These are phyloP conservation scores for Drosophila mauritiana DNA, from an alignment of 1,140 invertebrate genomes.

Conservation along the genomic window DNA sequence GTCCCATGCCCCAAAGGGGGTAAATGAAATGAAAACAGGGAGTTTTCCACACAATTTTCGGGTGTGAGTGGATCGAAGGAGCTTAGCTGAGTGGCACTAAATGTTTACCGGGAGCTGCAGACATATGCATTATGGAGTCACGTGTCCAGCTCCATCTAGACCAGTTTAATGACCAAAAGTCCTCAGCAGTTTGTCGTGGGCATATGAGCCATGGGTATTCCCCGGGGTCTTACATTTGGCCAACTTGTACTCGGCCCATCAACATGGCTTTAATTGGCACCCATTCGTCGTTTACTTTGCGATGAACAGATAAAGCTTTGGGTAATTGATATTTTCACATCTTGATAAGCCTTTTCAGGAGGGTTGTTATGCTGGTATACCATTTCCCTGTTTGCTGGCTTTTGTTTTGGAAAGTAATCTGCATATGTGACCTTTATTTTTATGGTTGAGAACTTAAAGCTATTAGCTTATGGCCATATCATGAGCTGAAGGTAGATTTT, in stretches of 20 bases:
- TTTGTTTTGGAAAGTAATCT: background rate
- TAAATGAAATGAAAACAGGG: slow-evolving; percentile 8
- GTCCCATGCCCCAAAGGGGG: slow-evolving; percentile 17
- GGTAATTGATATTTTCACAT: slow-evolving; percentile 53
- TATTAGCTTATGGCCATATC: too few species aligned
- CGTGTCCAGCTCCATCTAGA: slow-evolving; percentile 52
- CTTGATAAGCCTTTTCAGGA: slow-evolving; percentile 30
- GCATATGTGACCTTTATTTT: background rate
- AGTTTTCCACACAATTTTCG: background rate
- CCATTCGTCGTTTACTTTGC: slow-evolving; percentile 45
- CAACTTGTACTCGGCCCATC: slow-evolving; percentile 22
- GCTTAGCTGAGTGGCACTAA: slow-evolving; percentile 36
- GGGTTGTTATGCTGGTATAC: slow-evolving; percentile 21
- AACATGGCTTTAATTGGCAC: slow-evolving; percentile 49
- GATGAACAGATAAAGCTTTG: slow-evolving; percentile 46
- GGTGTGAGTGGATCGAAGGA: slow-evolving; percentile 16
- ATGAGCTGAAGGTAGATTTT: too few species aligned
- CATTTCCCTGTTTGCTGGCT: background rate
- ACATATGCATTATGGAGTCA: slow-evolving; percentile 56
- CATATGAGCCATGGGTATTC: slow-evolving; percentile 11
- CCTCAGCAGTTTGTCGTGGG: slow-evolving; percentile 4
- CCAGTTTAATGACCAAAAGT: slow-evolving; percentile 31
- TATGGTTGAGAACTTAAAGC: background rate
- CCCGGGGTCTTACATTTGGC: slow-evolving; percentile 17
- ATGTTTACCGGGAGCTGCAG: slow-evolving; percentile 41